A percentile compares a stretch with the other conserved stretches of the same genome.
These are phyloP conservation scores for Holocentrus rufus DNA, from an alignment of 2,797 vertebrate genomes.

Conservation along the genomic window DNA sequence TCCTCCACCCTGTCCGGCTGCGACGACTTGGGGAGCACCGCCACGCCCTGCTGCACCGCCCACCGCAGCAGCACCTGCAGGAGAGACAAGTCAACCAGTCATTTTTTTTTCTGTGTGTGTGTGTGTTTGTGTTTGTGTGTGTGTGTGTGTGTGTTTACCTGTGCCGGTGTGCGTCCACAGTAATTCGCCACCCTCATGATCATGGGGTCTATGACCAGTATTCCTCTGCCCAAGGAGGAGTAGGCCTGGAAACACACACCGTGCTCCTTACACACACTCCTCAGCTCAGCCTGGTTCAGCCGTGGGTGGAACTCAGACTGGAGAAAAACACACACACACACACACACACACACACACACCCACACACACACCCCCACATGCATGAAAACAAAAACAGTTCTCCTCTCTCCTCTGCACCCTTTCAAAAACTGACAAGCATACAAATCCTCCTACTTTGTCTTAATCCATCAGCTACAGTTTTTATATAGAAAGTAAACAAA, in stretches of 20 bases:
- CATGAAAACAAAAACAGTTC: background rate
- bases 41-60: conserved; percentile 83
- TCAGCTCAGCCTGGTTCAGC: conserved; percentile 79
- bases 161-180: conserved; percentile 75
- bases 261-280: conserved; percentile 75
- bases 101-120: background rate
- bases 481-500: too few species aligned
- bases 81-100: background rate
- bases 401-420: background rate
- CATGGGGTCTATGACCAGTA: conserved; percentile 73
- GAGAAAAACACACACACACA: background rate
- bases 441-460: too few species aligned
- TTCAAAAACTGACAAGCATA: too few species aligned
- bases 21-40: conserved; percentile 85
- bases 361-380: too few species aligned
- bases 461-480: too few species aligned
- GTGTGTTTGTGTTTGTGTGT: conserved; percentile 1
- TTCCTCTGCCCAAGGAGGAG: conserved; percentile 83
- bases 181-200: conserved; percentile 76
- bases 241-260: conserved; percentile 86
- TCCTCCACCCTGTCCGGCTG: conserved; percentile 75
- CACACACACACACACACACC: background rate
- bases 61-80: conserved; percentile 82
- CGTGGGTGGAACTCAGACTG: conserved; percentile 87
- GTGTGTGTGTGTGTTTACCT: conserved; percentile 70